A percentile compares a stretch with the other conserved stretches of the same genome.
Evolutionary conservation across 2,797 vertebrate species (phyloP).

Genomic region (Cyclura pinguis): DNA sequence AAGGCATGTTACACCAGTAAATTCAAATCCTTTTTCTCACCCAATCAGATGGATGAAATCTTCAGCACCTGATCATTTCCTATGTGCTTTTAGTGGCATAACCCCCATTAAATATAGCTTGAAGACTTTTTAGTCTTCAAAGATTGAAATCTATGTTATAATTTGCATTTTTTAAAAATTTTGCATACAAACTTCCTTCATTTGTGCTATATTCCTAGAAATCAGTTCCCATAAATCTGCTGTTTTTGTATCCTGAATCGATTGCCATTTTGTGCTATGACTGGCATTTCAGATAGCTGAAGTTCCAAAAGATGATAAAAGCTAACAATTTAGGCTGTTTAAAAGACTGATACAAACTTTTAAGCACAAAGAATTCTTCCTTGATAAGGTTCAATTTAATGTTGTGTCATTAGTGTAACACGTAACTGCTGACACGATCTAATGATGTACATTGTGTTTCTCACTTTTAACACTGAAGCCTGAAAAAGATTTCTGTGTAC

Average conservation of each 20-base stretch:
- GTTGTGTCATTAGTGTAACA: neutral
- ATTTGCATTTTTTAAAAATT: conserved; percentile 2
- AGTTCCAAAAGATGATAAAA: conserved; percentile 17
- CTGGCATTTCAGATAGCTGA: conserved; percentile 1
- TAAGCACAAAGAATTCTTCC: neutral
- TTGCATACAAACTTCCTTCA: neutral
- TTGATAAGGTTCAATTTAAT: neutral
- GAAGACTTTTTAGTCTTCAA: neutral
- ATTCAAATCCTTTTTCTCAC: conserved; percentile 11
- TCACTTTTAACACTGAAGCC: neutral
- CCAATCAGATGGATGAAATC: neutral
- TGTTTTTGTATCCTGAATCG: conserved; percentile 56
- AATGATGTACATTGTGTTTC: neutral
- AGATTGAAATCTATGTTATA: neutral
- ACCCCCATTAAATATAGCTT: neutral
- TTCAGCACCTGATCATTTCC: neutral
- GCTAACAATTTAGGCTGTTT: neutral
- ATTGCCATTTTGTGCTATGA: neutral
- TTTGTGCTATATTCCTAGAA: conserved; percentile 23
- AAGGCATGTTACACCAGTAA: conserved; percentile 10
- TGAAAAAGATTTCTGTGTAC: neutral
- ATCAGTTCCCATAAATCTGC: neutral
- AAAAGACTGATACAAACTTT: conserved; percentile 7
- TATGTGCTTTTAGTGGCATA: conserved; percentile 17
- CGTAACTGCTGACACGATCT: neutral